A percentile compares a stretch with the other conserved stretches of the same genome.
These are phyloP conservation scores for Cyprinodon variegatus DNA, from an alignment of 2,113 vertebrate genomes.

Conservation along the genomic window DNA sequence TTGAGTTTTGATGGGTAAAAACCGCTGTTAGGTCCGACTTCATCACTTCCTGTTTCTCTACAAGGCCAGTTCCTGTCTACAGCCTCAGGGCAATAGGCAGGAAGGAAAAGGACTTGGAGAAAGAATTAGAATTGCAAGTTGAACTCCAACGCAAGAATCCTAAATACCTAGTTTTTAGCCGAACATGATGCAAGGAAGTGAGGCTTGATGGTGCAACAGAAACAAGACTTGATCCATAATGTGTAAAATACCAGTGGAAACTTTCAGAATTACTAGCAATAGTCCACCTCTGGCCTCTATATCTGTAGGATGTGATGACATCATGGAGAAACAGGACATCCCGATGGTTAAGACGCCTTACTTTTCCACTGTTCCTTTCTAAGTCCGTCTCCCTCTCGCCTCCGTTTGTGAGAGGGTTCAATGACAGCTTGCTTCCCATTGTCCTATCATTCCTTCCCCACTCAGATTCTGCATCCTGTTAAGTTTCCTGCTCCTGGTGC, in stretches of 20 bases:
- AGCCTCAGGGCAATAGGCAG: constrained; percentile 53
- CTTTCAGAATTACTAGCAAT: not conserved
- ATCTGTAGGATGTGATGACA: constrained; percentile 69
- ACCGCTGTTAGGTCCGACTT: constrained; percentile 55
- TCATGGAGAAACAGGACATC: constrained; percentile 80
- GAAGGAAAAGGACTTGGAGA: constrained; percentile 71
- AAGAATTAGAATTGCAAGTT: not conserved
- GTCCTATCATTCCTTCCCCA: constrained; percentile 81
- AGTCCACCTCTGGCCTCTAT: constrained; percentile 20
- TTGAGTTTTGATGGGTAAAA: constrained; percentile 26
- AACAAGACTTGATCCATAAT: not conserved
- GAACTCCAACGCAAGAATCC: not conserved
- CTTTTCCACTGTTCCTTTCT: constrained; percentile 59
- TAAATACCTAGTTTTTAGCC: not conserved
- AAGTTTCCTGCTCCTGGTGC: constrained; percentile 71
- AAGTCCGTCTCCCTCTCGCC: constrained; percentile 18
- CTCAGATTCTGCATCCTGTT: constrained; percentile 79
- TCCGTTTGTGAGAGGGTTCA: constrained; percentile 40
- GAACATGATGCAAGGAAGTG: not conserved
- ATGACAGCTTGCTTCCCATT: constrained; percentile 80
- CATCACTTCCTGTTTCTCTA: constrained; percentile 81
- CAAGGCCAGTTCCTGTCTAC: constrained; percentile 80
- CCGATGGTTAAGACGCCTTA: constrained; percentile 68
- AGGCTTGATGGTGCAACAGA: not conserved
- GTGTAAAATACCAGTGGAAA: constrained; percentile 3